Evolutionary conservation across 2,888 invertebrate species (phyloP), one percentile per base, ranked within the genome.

Genomic region (Drosophila neotestacea): DNA sequence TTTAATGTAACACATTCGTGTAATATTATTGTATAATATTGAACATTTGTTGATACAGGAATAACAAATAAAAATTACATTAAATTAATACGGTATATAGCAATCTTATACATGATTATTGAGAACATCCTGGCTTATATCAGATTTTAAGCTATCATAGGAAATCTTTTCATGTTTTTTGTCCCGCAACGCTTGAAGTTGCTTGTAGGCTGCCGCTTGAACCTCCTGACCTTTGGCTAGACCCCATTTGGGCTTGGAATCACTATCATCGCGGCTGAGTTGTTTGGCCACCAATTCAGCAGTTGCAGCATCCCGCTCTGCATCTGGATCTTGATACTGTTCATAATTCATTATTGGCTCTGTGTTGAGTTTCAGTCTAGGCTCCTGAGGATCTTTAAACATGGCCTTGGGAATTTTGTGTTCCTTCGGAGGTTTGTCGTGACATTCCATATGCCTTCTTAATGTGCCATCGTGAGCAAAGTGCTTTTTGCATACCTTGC

Each of bases 391-490:
- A 13, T 46, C 34, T 38, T 54, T 67, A 4, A 32, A 11, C 7
- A 36, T 6, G 0, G 7, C 7, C 68, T 47, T 81, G 10, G 51
- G 36, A 9, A 44, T 30, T 44, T 68, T 68, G 5, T 68, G 80
- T 4, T 60, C 58, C 39, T 73, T 81, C 1, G 88, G 88, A 1
- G 81, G 84, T 51, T 61, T 70, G 36, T 73, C 81, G 58, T 92
- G 92, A 2, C 88, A 87, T 58, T 90, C 87, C 86, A 90, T 88
- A 42, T 92, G 92, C 30, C 88, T 91, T 34, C 90, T 89, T 0
- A 92, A 71, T 3, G 92, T 90, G 9, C 90, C 86, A 34, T 81
- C 85, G 61, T 92, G 92, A 7, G 91, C 90, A 56, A 92, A 92
- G 11, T 85, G 79, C 62, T 90, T 91, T 16, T 86, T 88, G 48